phyloP scores from a whole-genome alignment of 1,140 invertebrate species.

The Bombus balteatus region DNA sequence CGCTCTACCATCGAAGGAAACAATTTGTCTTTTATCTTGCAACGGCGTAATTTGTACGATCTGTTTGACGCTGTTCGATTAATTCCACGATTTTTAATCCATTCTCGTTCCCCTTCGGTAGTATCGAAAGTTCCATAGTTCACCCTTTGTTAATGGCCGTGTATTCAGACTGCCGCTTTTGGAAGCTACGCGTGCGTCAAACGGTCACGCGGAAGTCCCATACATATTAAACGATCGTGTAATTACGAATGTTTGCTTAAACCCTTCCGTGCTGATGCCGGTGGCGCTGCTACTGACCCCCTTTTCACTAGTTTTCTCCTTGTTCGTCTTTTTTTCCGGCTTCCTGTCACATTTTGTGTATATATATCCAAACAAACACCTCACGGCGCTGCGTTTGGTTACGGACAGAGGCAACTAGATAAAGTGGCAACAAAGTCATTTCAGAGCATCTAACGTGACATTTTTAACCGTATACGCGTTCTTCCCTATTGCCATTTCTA shows the following conservation, averaged over 20 bases:
- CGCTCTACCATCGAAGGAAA: too few species aligned
- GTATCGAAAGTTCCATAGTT: background rate
- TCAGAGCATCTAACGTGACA: slow-evolving; percentile 65
- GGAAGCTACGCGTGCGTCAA: background rate
- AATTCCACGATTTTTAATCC: slow-evolving; percentile 20
- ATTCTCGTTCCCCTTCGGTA: background rate
- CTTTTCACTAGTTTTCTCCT: background rate
- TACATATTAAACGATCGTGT: slow-evolving; percentile 45
- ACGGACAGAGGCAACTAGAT: slow-evolving; percentile 47
- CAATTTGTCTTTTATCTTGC: too few species aligned
- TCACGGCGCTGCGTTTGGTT: slow-evolving; percentile 1
- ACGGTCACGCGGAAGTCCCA: slow-evolving; percentile 5
- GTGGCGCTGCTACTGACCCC: background rate
- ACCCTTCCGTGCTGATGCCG: background rate
- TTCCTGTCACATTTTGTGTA: background rate
- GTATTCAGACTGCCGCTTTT: background rate
- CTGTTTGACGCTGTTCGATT: background rate
- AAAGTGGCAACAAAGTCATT: slow-evolving; percentile 67
- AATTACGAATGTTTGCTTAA: slow-evolving; percentile 44
- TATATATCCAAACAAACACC: slow-evolving; percentile 1
- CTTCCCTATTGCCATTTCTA: slow-evolving; percentile 13
- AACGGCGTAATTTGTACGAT: background rate
- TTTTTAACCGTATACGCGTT: slow-evolving; percentile 51
- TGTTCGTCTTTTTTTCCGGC: background rate
- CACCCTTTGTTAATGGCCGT: background rate